Evolutionary conservation across 2,888 invertebrate species (phyloP).

Genomic region (Adela reaumurella): DNA sequence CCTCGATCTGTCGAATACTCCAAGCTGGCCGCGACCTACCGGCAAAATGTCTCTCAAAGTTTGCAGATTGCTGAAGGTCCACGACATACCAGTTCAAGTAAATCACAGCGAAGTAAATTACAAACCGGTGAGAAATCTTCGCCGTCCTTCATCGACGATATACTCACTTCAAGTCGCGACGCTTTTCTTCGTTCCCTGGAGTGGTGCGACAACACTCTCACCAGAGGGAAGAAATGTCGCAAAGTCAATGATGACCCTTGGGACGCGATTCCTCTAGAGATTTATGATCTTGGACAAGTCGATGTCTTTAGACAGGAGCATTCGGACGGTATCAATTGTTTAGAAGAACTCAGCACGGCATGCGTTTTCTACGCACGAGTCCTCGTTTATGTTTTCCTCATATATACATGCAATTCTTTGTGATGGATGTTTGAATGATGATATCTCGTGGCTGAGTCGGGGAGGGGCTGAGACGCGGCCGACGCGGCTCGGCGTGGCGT

Average conservation of each 20-base stretch:
- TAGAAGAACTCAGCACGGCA: neutral
- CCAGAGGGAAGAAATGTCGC: conserved; percentile 38
- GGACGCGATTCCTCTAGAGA: neutral
- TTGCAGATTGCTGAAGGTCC: conserved; percentile 14
- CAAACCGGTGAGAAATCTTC: conserved; percentile 43
- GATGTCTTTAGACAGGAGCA: neutral
- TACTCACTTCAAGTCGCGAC: conserved; percentile 35
- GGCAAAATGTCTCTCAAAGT: neutral
- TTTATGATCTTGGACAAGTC: neutral
- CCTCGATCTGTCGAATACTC: neutral
- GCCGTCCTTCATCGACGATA: conserved; percentile 37
- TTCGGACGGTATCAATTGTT: neutral
- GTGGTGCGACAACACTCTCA: conserved; percentile 48
- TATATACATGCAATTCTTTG: neutral
- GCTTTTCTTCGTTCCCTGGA: conserved; percentile 44
- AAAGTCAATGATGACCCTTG: conserved; percentile 28
- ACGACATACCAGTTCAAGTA: neutral
- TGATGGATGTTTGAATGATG: neutral
- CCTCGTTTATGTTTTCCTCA: neutral
- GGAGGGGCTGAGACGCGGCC: no score
- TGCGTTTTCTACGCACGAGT: neutral
- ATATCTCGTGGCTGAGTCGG: no score
- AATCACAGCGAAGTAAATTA: conserved; percentile 21
- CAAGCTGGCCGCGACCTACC: neutral
- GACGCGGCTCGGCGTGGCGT: neutral